These are phyloP conservation scores for Drosophila hawaiiensis DNA, from an alignment of 2,888 invertebrate species.

Conservation along the genomic window DNA sequence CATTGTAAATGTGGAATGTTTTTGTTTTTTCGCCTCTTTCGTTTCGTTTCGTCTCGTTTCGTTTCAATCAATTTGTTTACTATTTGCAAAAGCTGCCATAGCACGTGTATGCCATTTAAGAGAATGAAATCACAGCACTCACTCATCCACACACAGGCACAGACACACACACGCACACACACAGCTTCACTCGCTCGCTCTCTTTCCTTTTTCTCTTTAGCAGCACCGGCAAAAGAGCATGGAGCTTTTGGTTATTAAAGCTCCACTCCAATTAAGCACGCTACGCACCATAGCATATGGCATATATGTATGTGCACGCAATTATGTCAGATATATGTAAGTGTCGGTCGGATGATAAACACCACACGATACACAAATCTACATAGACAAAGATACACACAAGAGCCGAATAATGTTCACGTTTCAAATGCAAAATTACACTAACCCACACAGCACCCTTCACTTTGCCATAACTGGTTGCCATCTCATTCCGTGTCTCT, in stretches of 20 bases:
- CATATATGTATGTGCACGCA: constrained; percentile 62
- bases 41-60: constrained; percentile 4
- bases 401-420: constrained; percentile 3
- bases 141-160: background rate
- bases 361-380: constrained; percentile 18
- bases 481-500: constrained; percentile 5
- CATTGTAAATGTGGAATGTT: constrained; percentile 56
- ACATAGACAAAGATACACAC: constrained; percentile 24
- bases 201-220: constrained; percentile 54
- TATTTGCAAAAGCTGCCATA: constrained; percentile 58
- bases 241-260: constrained; percentile 68
- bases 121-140: constrained; percentile 16
- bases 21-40: constrained; percentile 51
- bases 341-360: constrained; percentile 51
- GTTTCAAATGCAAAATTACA: constrained; percentile 28
- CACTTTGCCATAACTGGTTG: constrained; percentile 14
- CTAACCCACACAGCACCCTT: constrained; percentile 19
- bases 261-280: constrained; percentile 65
- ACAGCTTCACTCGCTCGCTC: constrained; percentile 16
- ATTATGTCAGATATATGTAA: constrained; percentile 57
- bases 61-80: constrained; percentile 73
- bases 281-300: constrained; percentile 64
- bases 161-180: constrained; percentile 12
- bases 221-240: constrained; percentile 66
- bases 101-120: constrained; percentile 66